phyloP scores from a whole-genome alignment of 2,888 invertebrate genomes.

The Cancer borealis region DNA sequence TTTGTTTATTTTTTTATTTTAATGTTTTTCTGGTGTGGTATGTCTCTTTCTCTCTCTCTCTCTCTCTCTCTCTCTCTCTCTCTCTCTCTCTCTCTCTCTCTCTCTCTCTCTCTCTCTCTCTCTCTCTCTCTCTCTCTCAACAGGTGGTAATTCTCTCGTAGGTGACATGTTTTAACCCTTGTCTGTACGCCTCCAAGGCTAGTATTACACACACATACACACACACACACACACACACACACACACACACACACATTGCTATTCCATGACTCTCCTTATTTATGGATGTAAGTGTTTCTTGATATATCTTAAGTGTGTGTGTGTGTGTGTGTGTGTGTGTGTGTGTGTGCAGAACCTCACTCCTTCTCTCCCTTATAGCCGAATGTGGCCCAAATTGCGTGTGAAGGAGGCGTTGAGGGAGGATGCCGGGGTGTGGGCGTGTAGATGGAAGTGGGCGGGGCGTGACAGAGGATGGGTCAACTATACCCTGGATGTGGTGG shows the following conservation, averaged over 20 bases:
- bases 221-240: too few relatives aligned
- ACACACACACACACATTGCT: too few relatives aligned
- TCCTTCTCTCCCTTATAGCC: neutral
- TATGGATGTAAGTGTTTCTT: too few relatives aligned
- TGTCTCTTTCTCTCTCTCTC: neutral
- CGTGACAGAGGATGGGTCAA: conserved; percentile 68
- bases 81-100: too few relatives aligned
- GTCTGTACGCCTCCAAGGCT: neutral
- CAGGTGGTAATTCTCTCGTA: neutral
- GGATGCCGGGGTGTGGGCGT: conserved; percentile 69
- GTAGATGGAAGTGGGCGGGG: conserved; percentile 56
- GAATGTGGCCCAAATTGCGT: conserved; percentile 62
- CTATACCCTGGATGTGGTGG: conserved; percentile 71
- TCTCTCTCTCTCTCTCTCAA: neutral
- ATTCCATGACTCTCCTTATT: too few relatives aligned
- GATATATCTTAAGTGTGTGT: neutral
- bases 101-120: neutral
- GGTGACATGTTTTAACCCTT: neutral
- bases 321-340: neutral
- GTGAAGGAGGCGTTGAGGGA: conserved; percentile 57
- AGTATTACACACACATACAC: too few relatives aligned
- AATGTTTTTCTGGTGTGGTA: too few relatives aligned
- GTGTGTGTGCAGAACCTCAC: neutral
- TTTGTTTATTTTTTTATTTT: too few relatives aligned
- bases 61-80: neutral